phyloP scores from a whole-genome alignment of 2,113 vertebrate species.

The Paramisgurnus dabryanus region DNA sequence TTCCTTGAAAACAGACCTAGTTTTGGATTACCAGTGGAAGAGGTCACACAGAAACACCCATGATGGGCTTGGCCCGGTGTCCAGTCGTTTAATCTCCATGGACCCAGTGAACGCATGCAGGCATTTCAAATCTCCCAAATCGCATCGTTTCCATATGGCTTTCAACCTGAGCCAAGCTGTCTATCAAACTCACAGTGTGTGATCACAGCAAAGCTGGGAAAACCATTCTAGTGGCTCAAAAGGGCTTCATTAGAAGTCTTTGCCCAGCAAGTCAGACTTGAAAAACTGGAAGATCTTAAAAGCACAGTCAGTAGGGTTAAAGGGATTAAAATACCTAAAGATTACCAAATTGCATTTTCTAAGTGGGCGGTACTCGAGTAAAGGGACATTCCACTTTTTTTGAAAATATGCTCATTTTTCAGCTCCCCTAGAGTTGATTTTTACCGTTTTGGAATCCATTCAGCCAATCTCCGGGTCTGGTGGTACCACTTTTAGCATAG shows the following conservation, averaged over 20 bases:
- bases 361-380: no score
- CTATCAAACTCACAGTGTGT: conserved; percentile 36
- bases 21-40: not conserved
- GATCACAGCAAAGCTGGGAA: conserved; percentile 38
- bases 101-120: conserved; percentile 18
- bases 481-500: no score
- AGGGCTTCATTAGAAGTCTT: not conserved
- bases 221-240: conserved; percentile 5
- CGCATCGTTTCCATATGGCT: conserved; percentile 19
- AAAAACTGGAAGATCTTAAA: conserved; percentile 13
- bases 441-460: no score
- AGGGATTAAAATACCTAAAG: not conserved
- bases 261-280: conserved; percentile 31
- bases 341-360: no score
- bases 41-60: not conserved
- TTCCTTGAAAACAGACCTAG: conserved; percentile 13
- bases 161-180: conserved; percentile 46
- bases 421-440: no score
- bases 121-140: conserved; percentile 35
- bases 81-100: conserved; percentile 6
- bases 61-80: conserved; percentile 16
- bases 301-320: not conserved
- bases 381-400: no score
- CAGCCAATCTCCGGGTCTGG: no score
- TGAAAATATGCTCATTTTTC: no score